Evolutionary conservation across 2,888 invertebrate species (phyloP), one percentile per base, ranked within the genome.

Genomic region (Andrena bucephala): DNA sequence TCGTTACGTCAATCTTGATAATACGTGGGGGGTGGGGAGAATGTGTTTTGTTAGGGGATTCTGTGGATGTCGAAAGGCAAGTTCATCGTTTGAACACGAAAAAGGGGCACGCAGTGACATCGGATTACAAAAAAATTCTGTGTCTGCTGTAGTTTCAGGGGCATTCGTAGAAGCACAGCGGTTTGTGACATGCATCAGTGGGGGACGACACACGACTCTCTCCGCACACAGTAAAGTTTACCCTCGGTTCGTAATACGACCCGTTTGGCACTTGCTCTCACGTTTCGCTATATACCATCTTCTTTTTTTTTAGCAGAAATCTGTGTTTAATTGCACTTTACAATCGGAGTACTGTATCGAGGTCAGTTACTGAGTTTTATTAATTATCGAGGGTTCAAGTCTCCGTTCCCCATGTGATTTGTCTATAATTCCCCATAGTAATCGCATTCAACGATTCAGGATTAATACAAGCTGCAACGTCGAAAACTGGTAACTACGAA

Each of bases 161-260:
- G 27, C 42, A 20, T 67, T 68, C 76, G 60, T 48, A 3, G 67
- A 67, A 78, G 42, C 67, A 33, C 59, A 57, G 33, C 31, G 42
- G 10, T 27, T 42, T 16, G 13, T 62, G 67, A 62, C 36, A 52
- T 48, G n/a, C 52, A 42, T 67, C 50, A 29, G 36, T 50, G n/a
- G 29, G 29, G 50, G 36, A n/a, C 20, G 42, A 74, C 52, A 62
- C 27, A 67, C 31, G 76, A 75, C 24, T 31, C 31, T 29, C 36
- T n/a, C 24, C 31, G 7, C 24, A 27, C 16, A 59, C 57, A 48
- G 27, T 2, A 8, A 10, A 73, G 27, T 59, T 78, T 13, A 75
- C 42, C 52, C 36, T n/a, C 24, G 20, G 50, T 3, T 59, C 27
- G 77, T 54, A 76, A 75, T 31, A n/a, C 42, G 54, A 77, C n/a